Evolutionary conservation across 1,140 invertebrate species (phyloP).

Genomic region (Chlorops oryzae): DNA sequence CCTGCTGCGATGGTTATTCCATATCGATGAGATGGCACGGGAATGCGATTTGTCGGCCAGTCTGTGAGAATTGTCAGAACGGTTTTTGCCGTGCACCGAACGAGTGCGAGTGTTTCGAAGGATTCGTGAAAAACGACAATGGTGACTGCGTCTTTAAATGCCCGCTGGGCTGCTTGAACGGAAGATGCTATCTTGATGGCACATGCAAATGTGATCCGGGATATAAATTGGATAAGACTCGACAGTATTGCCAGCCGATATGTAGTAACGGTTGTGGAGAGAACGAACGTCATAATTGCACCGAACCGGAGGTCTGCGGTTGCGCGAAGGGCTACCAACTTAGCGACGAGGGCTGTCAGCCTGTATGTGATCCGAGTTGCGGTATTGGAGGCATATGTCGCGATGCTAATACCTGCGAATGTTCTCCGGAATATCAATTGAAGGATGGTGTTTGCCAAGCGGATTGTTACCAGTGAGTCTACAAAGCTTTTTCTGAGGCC

Average conservation of each 20-base stretch:
- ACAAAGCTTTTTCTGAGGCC: neutral
- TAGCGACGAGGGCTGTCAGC: slow-evolving; percentile 34
- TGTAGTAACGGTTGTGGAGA: slow-evolving; percentile 46
- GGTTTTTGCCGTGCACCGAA: slow-evolving; percentile 54
- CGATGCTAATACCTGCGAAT: slow-evolving; percentile 33
- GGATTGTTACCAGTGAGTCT: slow-evolving; percentile 41
- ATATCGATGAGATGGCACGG: slow-evolving; percentile 47
- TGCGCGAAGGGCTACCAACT: slow-evolving; percentile 34
- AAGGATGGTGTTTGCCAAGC: slow-evolving; percentile 37
- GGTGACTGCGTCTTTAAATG: slow-evolving; percentile 41
- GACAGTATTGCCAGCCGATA: slow-evolving; percentile 47
- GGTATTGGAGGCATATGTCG: slow-evolving; percentile 34
- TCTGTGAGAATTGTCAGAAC: slow-evolving; percentile 54
- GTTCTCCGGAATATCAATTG: slow-evolving; percentile 25
- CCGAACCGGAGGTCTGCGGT: slow-evolving; percentile 36
- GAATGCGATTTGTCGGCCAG: slow-evolving; percentile 50
- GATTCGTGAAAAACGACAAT: slow-evolving; percentile 51
- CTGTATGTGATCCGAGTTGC: slow-evolving; percentile 39
- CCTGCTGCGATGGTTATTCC: slow-evolving; percentile 57
- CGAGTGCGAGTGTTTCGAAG: slow-evolving; percentile 53
- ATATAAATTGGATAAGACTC: slow-evolving; percentile 53
- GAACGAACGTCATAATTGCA: slow-evolving; percentile 37
- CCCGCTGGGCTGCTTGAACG: slow-evolving; percentile 45
- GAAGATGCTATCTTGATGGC: slow-evolving; percentile 49
- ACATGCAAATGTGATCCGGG: slow-evolving; percentile 59